Conservation (phyloP, 1,140 invertebrate species). For the Nixonia krombeini region DNA sequence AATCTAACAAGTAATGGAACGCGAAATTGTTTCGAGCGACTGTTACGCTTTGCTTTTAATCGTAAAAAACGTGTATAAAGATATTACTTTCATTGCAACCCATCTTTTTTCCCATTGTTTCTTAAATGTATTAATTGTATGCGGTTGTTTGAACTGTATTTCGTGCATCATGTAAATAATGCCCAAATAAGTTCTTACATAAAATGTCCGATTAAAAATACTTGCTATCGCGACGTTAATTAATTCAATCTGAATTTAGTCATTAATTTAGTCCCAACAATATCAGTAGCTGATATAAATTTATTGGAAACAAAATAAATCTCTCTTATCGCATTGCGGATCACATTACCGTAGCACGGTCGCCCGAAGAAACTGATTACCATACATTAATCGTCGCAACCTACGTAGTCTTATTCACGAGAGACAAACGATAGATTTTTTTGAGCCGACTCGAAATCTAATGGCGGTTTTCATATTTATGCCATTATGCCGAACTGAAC, state of each 20-base stretch:
- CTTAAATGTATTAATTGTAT: too few species aligned
- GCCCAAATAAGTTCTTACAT: too few species aligned
- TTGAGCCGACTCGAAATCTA: background rate
- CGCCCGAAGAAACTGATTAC: slow-evolving; percentile 36
- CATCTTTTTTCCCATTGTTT: too few species aligned
- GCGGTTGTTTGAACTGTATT: too few species aligned
- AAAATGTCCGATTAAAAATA: too few species aligned
- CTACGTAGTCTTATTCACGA: slow-evolving; percentile 34
- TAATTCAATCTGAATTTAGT: slow-evolving; percentile 35
- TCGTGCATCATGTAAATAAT: too few species aligned
- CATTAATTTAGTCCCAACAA: slow-evolving; percentile 15
- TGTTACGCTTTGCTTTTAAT: too few species aligned
- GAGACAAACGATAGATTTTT: slow-evolving; percentile 43
- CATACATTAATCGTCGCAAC: slow-evolving; percentile 48
- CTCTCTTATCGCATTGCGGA: slow-evolving; percentile 40
- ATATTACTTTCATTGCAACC: too few species aligned
- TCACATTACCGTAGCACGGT: slow-evolving; percentile 29
- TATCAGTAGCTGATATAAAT: slow-evolving; percentile 40
- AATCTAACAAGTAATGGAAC: too few species aligned
- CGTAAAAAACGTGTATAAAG: too few species aligned
- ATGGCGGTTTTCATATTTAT: background rate
- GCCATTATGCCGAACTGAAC: too few species aligned
- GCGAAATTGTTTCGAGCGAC: too few species aligned
- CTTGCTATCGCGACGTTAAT: background rate
- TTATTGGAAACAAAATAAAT: slow-evolving; percentile 45